A percentile compares a stretch with the other conserved stretches of the same genome.
Evolutionary conservation across 2,113 vertebrate species (phyloP).

Genomic region (Alces alces): DNA sequence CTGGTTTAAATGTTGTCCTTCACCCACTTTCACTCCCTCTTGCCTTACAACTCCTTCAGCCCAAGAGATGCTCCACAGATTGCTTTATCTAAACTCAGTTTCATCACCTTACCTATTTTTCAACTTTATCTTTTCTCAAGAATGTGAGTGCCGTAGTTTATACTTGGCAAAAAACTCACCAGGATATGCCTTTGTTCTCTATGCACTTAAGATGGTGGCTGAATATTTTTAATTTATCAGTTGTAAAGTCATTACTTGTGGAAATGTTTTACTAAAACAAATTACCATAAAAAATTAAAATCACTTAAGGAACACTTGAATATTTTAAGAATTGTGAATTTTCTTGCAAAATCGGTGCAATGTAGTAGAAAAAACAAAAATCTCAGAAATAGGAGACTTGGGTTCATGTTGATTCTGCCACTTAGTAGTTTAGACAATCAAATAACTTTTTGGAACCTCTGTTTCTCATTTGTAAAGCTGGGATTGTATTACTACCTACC

Average conservation of each 20-base stretch:
- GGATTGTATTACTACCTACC: background rate
- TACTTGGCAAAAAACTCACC: background rate
- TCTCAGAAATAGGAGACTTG: background rate
- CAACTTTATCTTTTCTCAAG: background rate
- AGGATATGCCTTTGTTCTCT: background rate
- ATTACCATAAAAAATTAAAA: background rate
- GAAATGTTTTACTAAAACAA: slow-evolving; percentile 21
- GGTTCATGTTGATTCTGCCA: background rate
- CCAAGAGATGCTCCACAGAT: background rate
- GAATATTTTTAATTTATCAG: background rate
- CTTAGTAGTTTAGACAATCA: background rate
- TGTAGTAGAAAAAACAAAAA: background rate
- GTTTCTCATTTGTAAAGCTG: background rate
- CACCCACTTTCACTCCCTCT: background rate
- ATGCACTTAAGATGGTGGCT: background rate
- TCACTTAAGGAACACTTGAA: background rate
- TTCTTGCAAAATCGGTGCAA: background rate
- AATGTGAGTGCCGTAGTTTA: background rate
- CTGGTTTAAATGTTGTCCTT: background rate
- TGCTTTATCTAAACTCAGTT: background rate
- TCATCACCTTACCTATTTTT: background rate
- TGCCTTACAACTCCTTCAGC: background rate
- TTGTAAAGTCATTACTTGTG: background rate
- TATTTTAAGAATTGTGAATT: slow-evolving; percentile 40
- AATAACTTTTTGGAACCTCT: background rate